Evolutionary conservation across 2,888 invertebrate species (phyloP), one percentile per base, ranked within the genome.

Genomic region (Megamerina dolium): DNA sequence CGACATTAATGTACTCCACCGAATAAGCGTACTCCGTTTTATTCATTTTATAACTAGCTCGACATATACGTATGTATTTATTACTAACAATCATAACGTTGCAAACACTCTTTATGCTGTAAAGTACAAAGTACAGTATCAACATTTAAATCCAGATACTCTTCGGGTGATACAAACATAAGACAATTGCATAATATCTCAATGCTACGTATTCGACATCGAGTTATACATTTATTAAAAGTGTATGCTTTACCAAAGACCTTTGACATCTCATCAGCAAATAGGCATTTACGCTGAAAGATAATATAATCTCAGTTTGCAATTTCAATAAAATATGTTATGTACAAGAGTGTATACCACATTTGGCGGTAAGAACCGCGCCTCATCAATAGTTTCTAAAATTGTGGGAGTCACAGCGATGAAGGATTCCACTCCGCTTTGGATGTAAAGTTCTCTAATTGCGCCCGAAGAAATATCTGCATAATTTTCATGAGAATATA

Each of bases 191-290:
- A 83, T 0, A 77, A 60, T 0, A 75, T 70, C 36, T 68, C 61
- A 1, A 82, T 65, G 10, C 77, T 74, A 17, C 63, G 63, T 2
- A 77, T 73, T 1, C 77, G 74, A 55, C 82, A 83, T 19, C 70
- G 68, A 12, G 77, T 72, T 35, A 83, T 73, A 55, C 82, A 83
- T 32, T 78, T 74, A 51, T 77, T 79, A 59, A 77, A 79, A 3
- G 78, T 78, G 27, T 53, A 54, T 5, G 12, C 18, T 21, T 47
- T 48, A 4, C 45, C 46, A 37, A 39, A 51, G 1, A 31, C 8
- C 0, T 60, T 46, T 1, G 58, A 53, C 2, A 58, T 49, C 56
- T 81, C 81, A 46, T 76, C 68, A 5, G 59, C 55, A 50, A 80
- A 81, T 12, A 75, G 68, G 48, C 81, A 82, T 36, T 75, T 72